phyloP scores from a whole-genome alignment of 2,797 vertebrate genomes.

The Esox masquinongy region DNA sequence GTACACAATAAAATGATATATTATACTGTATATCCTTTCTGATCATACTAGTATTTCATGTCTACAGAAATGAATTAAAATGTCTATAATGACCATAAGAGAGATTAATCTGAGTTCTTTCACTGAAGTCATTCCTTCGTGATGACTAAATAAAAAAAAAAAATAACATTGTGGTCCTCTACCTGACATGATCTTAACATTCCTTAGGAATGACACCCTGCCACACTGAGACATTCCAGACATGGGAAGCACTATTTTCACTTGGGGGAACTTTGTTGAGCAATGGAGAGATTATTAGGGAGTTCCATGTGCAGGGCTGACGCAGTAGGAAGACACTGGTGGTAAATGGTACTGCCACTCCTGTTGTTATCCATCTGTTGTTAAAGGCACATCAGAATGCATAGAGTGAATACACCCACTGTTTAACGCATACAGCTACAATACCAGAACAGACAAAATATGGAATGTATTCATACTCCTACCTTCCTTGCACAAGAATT shows the following conservation, averaged over 20 bases:
- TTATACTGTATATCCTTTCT: not conserved
- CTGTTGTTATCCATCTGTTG: constrained; percentile 12
- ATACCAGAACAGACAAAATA: constrained; percentile 12
- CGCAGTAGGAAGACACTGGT: not conserved
- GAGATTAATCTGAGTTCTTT: not conserved
- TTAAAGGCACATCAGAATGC: constrained; percentile 25
- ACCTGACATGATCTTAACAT: not conserved
- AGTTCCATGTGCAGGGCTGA: constrained; percentile 21
- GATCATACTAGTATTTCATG: not conserved
- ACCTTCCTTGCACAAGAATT: constrained; percentile 24
- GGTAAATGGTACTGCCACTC: constrained; percentile 32
- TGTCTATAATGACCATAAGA: not conserved
- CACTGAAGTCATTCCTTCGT: not conserved
- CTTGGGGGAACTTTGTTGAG: constrained; percentile 10
- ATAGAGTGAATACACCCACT: constrained; percentile 18
- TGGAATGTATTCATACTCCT: constrained; percentile 18
- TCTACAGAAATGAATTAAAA: constrained; percentile 3
- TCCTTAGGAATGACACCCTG: not conserved
- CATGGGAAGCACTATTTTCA: not conserved
- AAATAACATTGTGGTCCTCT: constrained; percentile 1
- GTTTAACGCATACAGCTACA: not conserved
- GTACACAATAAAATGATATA: constrained; percentile 11
- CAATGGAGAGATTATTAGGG: constrained; percentile 13
- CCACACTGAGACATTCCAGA: not conserved
- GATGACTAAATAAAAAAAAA: constrained; percentile 9